Evolutionary conservation across 2,888 invertebrate species (phyloP), one percentile per base, ranked within the genome.

Genomic region (Eupsilia transversa): DNA sequence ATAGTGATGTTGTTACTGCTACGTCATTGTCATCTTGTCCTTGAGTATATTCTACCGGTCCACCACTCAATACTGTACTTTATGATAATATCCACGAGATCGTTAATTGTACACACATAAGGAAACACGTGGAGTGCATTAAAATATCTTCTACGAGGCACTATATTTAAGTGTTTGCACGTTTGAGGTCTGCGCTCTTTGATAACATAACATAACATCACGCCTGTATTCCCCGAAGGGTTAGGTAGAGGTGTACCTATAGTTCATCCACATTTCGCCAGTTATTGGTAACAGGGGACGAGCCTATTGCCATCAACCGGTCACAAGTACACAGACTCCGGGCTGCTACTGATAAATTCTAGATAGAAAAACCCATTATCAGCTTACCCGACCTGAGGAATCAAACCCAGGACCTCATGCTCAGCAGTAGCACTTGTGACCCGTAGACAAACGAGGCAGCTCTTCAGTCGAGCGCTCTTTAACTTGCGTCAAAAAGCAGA

Each of bases 111-210:
- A 35, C 5, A 66, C 23, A 35, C 20, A 49, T 69, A 38, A 38
- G 49, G 67, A 70, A 67, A n/a, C 68, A 68, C 70, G 70, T 27
- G 70, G 52, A 0, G 27, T 17, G 49, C 70, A 66, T 70, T 41
- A 17, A 1, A 27, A 41, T 30, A 2, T 9, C 1, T 9, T 20
- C 20, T 33, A 14, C 35, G 33, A 9, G 3, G 30, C 46, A 7
- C 20, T 23, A 0, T 27, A 17, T 27, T 20, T 10, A 10, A 9
- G 7, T n/a, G 14, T 2, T 20, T 17, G n/a, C n/a, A 23, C 38
- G 12, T 54, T 35, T 65, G 35, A 35, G 33, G 17, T 60, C 20
- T 27, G n/a, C 17, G n/a, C 17, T n/a, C 4, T 68, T 43, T 43
- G 30, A 43, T 17, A 3, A 30, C 56, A 30, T 56, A 17, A 17